Evolutionary conservation across 2,797 vertebrate species (phyloP).

Genomic region (Spinibarbus caldwelli): DNA sequence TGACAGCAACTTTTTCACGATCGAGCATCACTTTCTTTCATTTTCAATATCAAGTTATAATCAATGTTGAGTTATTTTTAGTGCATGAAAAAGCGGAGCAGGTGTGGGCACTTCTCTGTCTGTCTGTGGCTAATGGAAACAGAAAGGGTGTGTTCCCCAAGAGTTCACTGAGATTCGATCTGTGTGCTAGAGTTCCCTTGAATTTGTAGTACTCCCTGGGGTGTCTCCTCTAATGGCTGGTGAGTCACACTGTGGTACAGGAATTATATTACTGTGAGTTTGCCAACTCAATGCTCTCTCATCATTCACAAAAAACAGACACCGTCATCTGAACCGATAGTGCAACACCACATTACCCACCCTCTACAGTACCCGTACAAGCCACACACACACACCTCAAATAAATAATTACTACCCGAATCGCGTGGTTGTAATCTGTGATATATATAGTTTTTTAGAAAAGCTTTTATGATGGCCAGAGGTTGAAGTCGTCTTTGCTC

Average conservation of each 20-base stretch:
- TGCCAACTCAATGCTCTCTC: constrained; percentile 40
- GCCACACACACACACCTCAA: background rate
- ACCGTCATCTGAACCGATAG: constrained; percentile 2
- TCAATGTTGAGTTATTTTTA: background rate
- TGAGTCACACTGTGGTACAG: constrained; percentile 67
- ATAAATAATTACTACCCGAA: background rate
- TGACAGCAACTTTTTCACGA: background rate
- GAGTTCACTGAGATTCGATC: constrained; percentile 67
- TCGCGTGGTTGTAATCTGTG: background rate
- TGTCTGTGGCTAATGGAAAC: constrained; percentile 26
- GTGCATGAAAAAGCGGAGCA: background rate
- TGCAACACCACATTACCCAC: background rate
- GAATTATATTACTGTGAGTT: constrained; percentile 40
- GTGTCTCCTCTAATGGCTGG: constrained; percentile 70
- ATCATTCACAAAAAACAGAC: constrained; percentile 40
- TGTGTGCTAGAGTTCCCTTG: constrained; percentile 52
- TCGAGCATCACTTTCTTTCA: background rate
- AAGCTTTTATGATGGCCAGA: background rate
- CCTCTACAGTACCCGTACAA: background rate
- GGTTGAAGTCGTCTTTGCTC: background rate
- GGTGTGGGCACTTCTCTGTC: background rate
- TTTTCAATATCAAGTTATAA: background rate
- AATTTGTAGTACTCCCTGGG: constrained; percentile 64
- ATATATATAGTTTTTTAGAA: background rate
- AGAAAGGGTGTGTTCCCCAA: constrained; percentile 41